These are phyloP conservation scores for Tachysurus fulvidraco DNA, from an alignment of 2,113 vertebrate species.

Conservation along the genomic window DNA sequence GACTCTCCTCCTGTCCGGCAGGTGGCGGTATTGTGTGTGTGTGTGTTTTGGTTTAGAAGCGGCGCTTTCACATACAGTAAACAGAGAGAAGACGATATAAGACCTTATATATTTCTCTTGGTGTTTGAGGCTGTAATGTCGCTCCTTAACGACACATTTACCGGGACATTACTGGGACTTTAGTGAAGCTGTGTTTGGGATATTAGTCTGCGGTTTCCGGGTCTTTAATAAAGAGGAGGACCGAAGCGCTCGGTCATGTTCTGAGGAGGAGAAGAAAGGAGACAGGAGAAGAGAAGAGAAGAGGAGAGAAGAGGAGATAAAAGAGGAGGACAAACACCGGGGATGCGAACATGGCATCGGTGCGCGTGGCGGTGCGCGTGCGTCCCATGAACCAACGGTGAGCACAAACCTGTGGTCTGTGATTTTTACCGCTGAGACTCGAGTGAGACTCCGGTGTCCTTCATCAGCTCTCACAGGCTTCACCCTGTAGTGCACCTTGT, in stretches of 20 bases:
- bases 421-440: background rate
- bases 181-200: background rate
- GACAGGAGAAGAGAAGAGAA: background rate
- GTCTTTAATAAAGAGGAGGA: background rate
- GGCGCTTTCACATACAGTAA: constrained; percentile 8
- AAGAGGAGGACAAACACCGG: constrained; percentile 36
- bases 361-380: constrained; percentile 93
- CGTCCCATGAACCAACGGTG: constrained; percentile 93
- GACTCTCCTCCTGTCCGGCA: constrained; percentile 28
- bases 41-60: background rate
- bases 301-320: background rate
- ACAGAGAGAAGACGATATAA: background rate
- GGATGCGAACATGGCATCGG: constrained; percentile 87
- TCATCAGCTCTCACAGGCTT: background rate
- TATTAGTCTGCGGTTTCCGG: background rate
- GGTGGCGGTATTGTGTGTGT: constrained; percentile 12
- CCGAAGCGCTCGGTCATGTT: background rate
- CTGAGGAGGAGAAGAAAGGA: background rate
- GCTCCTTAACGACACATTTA: background rate
- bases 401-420: constrained; percentile 56
- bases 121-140: background rate
- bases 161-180: too few relatives aligned
- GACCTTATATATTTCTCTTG: too few relatives aligned
- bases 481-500: background rate
- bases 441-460: background rate